Base-by-base conservation (phyloP, 2,113 vertebrate species). In the Aegotheles bennettii region DNA sequence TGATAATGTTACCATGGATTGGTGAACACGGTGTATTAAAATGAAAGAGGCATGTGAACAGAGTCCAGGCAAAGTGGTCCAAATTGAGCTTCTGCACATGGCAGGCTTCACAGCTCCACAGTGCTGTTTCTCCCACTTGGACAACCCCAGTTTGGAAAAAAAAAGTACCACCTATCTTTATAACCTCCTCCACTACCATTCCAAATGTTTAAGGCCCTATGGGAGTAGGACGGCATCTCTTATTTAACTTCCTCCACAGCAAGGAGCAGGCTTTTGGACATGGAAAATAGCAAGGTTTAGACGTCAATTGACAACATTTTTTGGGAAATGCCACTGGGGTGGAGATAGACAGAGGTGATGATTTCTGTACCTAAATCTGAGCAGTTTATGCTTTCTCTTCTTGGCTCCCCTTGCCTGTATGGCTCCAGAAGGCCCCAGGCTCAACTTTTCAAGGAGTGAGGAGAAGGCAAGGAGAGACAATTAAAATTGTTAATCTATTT, bases 171-270 rank as follows among this genome's bases (percentile, higher is more conserved):
- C 12, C 31, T 7, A 13, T 10, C 25, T 53, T 42, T 43, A 10
- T 11, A 36, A 19, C 14, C 10, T 8, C 4, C 40, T 63, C 5
- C 38, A 36, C 0, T 4, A 0, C 9, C 3, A 50, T 45, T 20
- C 28, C 19, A 35, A 19, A 47, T 12, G 3, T 43, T 53, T 33
- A 67, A 50, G 38, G 25, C 5, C 57, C 77, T 43, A 5, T 3
- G 3, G 24, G 13, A 56, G 21, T 5, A 38, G 13, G 20, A 20
- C 26, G 21, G 9, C 14, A 79, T n/a, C 13, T 29, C 33, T 56
- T 28, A 9, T 40, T 86, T 77, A 69, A 13, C 11, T 47, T 33
- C 20, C 7, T 79, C 56, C 57, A 35, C 28, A 36, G 28, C 11
- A 68, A 64, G 31, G 19, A 65, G 60, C 48, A 51, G 26, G 13